Evolutionary conservation across 2,797 vertebrate species (phyloP), one percentile per base, ranked within the genome.

Genomic region (Spizella passerina): DNA sequence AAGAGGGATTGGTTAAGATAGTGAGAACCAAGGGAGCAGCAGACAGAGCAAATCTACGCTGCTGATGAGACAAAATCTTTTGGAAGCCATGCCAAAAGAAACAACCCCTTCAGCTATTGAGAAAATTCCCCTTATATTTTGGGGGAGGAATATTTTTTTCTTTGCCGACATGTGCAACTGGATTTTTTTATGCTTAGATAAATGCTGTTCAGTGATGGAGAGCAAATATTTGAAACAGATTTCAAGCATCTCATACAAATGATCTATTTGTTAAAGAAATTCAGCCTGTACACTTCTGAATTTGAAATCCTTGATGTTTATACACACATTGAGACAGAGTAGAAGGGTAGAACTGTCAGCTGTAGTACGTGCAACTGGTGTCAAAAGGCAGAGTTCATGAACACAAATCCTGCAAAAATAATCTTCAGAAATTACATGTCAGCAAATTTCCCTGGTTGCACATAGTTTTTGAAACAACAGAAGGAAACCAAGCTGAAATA

Each of bases 21-120:
- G 60, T 63, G 85, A 90, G 72, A 81, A 65, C 46, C 50, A 88
- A 85, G 24, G 29, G 56, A 65, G 9, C 44, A 81, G 59, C 47
- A 84, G 41, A 32, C 71, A 94, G 71, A 89, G 29, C 46, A 88
- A 81, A 83, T 75, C 71, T 50, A 77, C 47, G n/a, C 32, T 86
- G 70, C 47, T 70, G 61, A 34, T 82, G 39, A 92, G 63, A 76
- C 24, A 93, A 53, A 89, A 60, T 38, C 43, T 75, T 92, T 71
- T 68, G 81, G 24, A 85, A 93, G 39, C 44, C 20, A 10, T 77
- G 81, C 56, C 90, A 88, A 91, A 78, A 70, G 56, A 94, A 94
- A 78, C 86, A 82, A 30, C n/a, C 19, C 32, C 66, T 92, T 82
- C 60, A 80, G 61, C 70, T 96, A 55, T 66, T 84, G 86, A 86